These are phyloP conservation scores for Aplysina aerophoba DNA, from an alignment of 37 sponge, comb jelly and placozoan species.

Conservation along the genomic window DNA sequence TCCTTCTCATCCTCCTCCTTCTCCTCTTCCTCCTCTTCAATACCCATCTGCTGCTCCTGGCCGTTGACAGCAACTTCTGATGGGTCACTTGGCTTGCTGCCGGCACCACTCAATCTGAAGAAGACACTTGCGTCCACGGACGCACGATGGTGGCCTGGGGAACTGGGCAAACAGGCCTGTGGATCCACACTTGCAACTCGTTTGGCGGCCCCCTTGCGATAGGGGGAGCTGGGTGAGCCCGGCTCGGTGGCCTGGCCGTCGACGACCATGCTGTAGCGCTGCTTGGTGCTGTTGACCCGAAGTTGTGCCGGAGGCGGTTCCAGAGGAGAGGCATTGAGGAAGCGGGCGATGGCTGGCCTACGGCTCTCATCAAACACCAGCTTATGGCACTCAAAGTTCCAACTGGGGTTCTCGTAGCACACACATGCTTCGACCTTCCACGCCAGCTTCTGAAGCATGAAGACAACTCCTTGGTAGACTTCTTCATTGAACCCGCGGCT, in stretches of 20 bases:
- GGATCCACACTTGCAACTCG: constrained; percentile 10
- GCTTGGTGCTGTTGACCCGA: background rate
- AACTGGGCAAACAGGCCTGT: background rate
- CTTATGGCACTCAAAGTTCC: constrained; percentile 36
- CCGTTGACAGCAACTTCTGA: no score
- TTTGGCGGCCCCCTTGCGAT: background rate
- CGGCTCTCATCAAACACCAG: constrained; percentile 44
- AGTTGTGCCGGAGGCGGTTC: constrained; percentile 6
- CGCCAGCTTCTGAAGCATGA: constrained; percentile 58
- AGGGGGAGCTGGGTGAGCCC: background rate
- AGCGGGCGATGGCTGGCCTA: background rate
- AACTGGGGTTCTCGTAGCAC: constrained; percentile 44
- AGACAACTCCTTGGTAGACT: constrained; percentile 49
- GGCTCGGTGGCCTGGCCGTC: background rate
- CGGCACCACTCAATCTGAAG: background rate
- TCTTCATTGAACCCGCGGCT: constrained; percentile 40
- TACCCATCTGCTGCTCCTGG: background rate
- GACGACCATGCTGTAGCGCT: background rate
- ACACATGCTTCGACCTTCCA: constrained; percentile 78
- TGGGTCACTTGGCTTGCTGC: no score
- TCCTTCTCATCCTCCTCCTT: background rate
- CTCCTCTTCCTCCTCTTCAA: background rate
- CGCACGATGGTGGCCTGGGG: background rate
- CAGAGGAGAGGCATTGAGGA: constrained; percentile 42
- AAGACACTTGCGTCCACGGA: background rate